These are phyloP conservation scores for chimpanzee (Pan troglodytes) DNA, from an alignment of 2,113 vertebrate species.

Conservation along the genomic window DNA sequence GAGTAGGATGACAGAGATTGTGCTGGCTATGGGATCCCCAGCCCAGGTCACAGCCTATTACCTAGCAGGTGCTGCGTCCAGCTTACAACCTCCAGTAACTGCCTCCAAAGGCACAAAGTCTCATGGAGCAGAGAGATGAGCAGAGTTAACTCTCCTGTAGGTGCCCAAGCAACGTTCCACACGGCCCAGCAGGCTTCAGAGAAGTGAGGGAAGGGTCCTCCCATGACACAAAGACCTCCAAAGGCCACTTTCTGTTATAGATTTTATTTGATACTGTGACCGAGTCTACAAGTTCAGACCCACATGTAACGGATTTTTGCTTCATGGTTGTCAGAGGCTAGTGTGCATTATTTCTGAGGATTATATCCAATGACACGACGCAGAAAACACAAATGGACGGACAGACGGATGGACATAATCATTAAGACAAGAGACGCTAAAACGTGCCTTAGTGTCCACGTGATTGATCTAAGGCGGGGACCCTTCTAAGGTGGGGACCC, in stretches of 20 bases:
- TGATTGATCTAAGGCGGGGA: slow-evolving; percentile 47
- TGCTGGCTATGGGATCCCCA: not conserved
- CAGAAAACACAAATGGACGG: slow-evolving; percentile 59
- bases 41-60: not conserved
- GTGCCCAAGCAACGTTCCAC: no score
- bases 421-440: slow-evolving; percentile 71
- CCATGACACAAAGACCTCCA: not conserved
- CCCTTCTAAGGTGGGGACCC: slow-evolving; percentile 27
- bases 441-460: slow-evolving; percentile 76
- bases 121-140: not conserved
- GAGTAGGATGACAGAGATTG: not conserved
- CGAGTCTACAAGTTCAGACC: slow-evolving; percentile 79
- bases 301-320: slow-evolving; percentile 75
- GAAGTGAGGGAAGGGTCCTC: not conserved
- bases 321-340: slow-evolving; percentile 75
- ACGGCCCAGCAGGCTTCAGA: not conserved
- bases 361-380: slow-evolving; percentile 72
- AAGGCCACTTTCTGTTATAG: slow-evolving; percentile 63
- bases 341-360: slow-evolving; percentile 77
- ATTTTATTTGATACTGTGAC: slow-evolving; percentile 86
- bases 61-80: not conserved
- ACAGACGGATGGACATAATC: slow-evolving; percentile 29
- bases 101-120: not conserved
- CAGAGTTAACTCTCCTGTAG: not conserved
- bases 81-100: not conserved